phyloP scores from a whole-genome alignment of 2,113 vertebrate genomes.

The Apus apus region DNA sequence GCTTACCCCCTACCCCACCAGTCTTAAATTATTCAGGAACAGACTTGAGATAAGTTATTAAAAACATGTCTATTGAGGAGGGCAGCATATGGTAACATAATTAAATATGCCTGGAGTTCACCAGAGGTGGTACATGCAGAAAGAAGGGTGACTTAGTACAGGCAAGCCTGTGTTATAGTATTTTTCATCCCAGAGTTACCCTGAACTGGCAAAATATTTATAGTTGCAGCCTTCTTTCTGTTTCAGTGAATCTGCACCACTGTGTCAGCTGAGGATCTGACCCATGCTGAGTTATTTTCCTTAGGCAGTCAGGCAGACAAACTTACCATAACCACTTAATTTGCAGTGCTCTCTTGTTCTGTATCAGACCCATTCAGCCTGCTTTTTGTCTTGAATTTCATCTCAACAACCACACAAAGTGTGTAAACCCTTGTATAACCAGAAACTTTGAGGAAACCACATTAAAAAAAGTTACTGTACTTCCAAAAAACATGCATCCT shows the following conservation, averaged over 20 bases:
- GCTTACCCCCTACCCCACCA: neutral
- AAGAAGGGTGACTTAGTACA: neutral
- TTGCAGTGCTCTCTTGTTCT: neutral
- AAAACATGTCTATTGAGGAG: neutral
- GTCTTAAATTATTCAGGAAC: conserved; percentile 24
- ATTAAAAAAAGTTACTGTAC: neutral
- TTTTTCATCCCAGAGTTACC: neutral
- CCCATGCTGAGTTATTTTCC: neutral
- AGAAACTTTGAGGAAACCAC: neutral
- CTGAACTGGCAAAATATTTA: conserved; percentile 17
- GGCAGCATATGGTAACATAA: conserved; percentile 20
- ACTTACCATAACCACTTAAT: neutral
- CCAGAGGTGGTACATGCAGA: neutral
- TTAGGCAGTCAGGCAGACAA: neutral
- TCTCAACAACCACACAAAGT: neutral
- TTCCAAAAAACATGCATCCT: neutral
- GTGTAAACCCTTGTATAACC: neutral
- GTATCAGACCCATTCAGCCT: neutral
- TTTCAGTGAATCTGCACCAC: neutral
- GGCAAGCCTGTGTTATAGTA: neutral
- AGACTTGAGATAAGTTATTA: conserved; percentile 23
- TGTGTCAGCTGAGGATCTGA: neutral
- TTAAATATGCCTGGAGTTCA: conserved; percentile 39
- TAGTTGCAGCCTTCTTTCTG: neutral
- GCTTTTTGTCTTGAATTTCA: neutral